Base-by-base conservation (phyloP, 2,888 invertebrate genomes). In the Gastrophysa polygoni region DNA sequence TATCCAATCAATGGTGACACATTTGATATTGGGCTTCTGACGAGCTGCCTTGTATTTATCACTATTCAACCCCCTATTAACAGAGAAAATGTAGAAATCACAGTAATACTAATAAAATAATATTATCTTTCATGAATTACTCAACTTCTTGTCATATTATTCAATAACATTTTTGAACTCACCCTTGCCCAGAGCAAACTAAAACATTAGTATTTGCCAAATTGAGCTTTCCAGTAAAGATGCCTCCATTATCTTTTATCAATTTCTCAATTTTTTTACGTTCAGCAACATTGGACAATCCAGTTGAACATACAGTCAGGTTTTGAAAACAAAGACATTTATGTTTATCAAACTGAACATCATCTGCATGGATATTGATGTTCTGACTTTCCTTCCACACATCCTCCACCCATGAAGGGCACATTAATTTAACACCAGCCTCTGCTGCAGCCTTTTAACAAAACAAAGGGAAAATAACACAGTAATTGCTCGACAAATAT, bases 1-100 rank as follows among this genome's bases (percentile, higher is more conserved):
- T 38, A 96, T 83, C 96, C 97, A 97, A 1, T 89, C 82, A 0
- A 90, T 86, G 11, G 85, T 83, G 0, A 96, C 88, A 72, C 95
- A 92, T 38, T 87, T 72, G n/a, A 80, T 74, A 58, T 83, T 83
- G 3, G 57, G n/a, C 10, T 72, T 68, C 65, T 85, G 85, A 46
- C 83, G 38, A 0, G 86, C 86, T 0, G 86, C 86, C 73, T 85
- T 89, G 72, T 89, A 89, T 77, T 95, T 95, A 44, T 91, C 89
- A 52, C 93, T 91, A 68, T 85, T 82, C 1, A 38, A 55, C 3
- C 16, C 10, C 32, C 48, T 57, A 24, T 24, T 24, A 7, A 24
- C 7, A 5, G 24, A 7, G 7, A 24, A 24, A 24, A 5, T 5
- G 3, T 7, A 24, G 24, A 24, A 24, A 24, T 24, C n/a, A n/a